phyloP scores from a whole-genome alignment of 2,797 vertebrate species.

The Phataginus tricuspis region DNA sequence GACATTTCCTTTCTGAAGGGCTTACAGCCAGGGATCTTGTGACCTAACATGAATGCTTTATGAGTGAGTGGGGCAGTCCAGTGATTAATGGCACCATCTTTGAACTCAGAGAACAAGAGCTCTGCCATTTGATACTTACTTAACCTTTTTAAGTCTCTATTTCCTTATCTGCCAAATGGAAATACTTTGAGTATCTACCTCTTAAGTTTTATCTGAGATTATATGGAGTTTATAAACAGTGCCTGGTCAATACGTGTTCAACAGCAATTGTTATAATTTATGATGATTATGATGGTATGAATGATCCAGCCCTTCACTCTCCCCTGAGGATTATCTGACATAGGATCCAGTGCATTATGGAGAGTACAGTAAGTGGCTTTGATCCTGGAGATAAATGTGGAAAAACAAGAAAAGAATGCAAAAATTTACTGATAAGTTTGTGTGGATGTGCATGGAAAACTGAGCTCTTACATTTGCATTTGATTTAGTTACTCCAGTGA shows the following conservation, averaged over 20 bases:
- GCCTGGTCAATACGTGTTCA: neutral
- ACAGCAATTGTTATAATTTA: neutral
- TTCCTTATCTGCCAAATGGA: slow-evolving; percentile 42
- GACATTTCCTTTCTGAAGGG: slow-evolving; percentile 4
- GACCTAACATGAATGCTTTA: neutral
- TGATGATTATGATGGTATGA: neutral
- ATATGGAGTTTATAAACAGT: neutral
- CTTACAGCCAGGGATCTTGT: neutral
- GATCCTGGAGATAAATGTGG: slow-evolving; percentile 62
- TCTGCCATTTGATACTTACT: neutral
- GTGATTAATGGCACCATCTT: neutral
- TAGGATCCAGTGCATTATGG: slow-evolving; percentile 56
- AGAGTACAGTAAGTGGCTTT: slow-evolving; percentile 62
- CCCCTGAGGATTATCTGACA: neutral
- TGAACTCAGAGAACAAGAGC: neutral
- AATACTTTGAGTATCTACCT: neutral
- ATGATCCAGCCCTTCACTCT: neutral
- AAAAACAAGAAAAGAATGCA: neutral
- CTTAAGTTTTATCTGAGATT: neutral
- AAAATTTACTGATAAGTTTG: slow-evolving; percentile 3
- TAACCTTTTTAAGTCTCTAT: neutral
- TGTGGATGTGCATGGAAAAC: neutral
- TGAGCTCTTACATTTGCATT: slow-evolving; percentile 74
- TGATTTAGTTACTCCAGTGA: slow-evolving; percentile 80
- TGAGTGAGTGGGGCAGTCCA: neutral